phyloP scores from a whole-genome alignment of 2,113 vertebrate species.

The Fulica atra region DNA sequence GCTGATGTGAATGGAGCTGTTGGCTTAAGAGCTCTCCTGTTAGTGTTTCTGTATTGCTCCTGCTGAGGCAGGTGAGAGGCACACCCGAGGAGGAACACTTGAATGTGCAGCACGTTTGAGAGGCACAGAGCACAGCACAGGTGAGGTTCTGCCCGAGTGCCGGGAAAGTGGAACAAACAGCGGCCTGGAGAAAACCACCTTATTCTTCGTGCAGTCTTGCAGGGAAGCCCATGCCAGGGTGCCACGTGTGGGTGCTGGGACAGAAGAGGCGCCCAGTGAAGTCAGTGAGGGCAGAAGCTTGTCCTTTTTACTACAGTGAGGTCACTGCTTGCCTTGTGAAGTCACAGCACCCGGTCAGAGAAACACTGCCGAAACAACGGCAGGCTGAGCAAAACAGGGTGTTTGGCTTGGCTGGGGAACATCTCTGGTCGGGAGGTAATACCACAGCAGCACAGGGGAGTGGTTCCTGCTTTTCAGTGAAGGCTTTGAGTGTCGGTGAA shows the following conservation, averaged over 20 bases:
- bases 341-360: accelerated
- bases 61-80: not conserved
- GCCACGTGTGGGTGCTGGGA: not conserved
- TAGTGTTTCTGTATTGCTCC: not conserved
- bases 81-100: not conserved
- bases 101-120: not conserved
- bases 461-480: not conserved
- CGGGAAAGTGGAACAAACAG: not conserved
- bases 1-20: not conserved
- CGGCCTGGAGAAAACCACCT: not conserved
- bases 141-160: not conserved
- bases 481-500: not conserved
- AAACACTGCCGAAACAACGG: not conserved
- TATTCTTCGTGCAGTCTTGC: not conserved
- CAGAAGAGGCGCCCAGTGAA: not conserved
- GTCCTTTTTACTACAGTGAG: not conserved
- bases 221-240: accelerated
- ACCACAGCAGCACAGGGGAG: not conserved
- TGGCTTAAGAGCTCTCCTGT: not conserved
- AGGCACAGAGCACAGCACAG: not conserved
- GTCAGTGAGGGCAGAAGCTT: not conserved
- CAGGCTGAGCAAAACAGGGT: accelerated
- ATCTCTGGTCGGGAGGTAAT: not conserved
- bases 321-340: not conserved
- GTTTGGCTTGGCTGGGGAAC: not conserved